Base-by-base conservation (phyloP, 2,113 vertebrate genomes). In the Psettodes erumei region DNA sequence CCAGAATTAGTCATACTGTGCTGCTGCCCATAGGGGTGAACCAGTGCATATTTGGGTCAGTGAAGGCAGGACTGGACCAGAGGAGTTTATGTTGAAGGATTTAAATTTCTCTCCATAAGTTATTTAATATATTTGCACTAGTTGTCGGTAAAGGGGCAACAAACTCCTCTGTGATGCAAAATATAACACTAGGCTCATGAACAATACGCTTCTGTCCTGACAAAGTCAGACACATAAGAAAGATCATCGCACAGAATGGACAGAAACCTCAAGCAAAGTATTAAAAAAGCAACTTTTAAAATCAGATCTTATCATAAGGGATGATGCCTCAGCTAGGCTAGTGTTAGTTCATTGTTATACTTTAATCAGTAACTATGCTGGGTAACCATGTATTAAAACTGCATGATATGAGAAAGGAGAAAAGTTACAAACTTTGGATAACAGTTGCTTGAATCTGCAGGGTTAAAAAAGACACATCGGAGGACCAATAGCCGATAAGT, bases 1-100 rank as follows among this genome's bases (percentile, higher is more conserved):
- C 63, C 77, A 84, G 78, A 71, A 85, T 86, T 86, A 84, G 79
- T 89, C 89, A 87, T 77, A 25, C 61, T 56, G 73, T 78, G 61
- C 73, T 51, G 65, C 68, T 83, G 76, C 69, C 68, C 78, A 72
- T 2, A 4, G 27, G 64, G 74, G 70, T 84, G 54, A 89, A 68
- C 43, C 59, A 0, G 74, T 77, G 67, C 59, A 67, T 50, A 67
- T 45, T 64, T 64, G 51, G 83, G 77, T 88, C 79, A 77, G 32
- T 8, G 18, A n/a, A 59, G 28, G 27, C 35, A 35, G 30, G 27
- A 73, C 21, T 32, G 40, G 42, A 53, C 10, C 10, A 0, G 48
- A 56, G n/a, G 15, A 68, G 32, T 53, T 65, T 56, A 81, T 47
- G 21, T 28, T 25, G 58, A 70, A 67, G 30, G 28, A 59, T 70